Base-by-base conservation (phyloP, 1,140 invertebrate genomes). In the Anagrus nilaparvatae region DNA sequence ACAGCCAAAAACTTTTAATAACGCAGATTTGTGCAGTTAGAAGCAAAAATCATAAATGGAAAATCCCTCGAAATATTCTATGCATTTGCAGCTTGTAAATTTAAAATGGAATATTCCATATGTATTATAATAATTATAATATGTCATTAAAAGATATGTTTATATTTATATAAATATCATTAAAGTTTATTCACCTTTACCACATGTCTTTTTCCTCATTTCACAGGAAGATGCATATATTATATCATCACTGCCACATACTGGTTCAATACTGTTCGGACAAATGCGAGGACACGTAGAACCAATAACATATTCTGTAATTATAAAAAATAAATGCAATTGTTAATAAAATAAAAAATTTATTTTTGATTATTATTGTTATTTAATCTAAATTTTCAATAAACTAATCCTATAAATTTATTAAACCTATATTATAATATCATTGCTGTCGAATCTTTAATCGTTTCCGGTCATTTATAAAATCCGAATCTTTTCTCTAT, bases 211-310 rank as follows among this genome's bases (percentile, higher is more conserved):
- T 68, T 88, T 87, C 63, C 81, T 79, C 82, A 95, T 82, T 68
- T 93, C 86, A 59, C 92, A 97, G 20, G 84, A 76, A 44, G 85
- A 92, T 14, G 82, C 78, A 65, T 94, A 94, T 49, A 91, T 91
- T 52, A 82, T 69, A 13, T 81, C 83, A 55, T 95, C 89, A 36
- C 78, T 81, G 38, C 85, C 88, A 61, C 90, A 94, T 10, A 94
- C 87, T 3, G 86, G 87, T 35, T 88, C 84, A 1, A 81, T 79
- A 17, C 79, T 74, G 31, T 80, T 73, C 1, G 81, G 80, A 59
- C 84, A 88, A 54, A 87, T 85, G 30, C 84, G 70, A 2, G 84
- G 84, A 61, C 84, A 88, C 18, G n/a, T n/a, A n/a, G 78, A 69
- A 10, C 74, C 75, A 16, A 65, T 70, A 10, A 66, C 65, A 12